Conservation (phyloP, 2,797 vertebrate genomes). For the Botia kubotai region DNA sequence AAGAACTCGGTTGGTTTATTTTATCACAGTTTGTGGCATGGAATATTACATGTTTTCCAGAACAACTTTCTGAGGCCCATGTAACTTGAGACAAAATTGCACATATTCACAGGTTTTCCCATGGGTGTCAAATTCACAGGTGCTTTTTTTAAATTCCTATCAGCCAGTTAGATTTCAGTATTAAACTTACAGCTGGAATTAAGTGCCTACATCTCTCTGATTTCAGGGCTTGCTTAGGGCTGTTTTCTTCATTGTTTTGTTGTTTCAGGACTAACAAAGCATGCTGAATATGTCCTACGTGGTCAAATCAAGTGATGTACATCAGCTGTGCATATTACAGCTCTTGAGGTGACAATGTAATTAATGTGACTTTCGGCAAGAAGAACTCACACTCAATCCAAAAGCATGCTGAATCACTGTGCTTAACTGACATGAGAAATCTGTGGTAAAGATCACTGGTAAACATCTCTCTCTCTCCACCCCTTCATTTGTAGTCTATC, state of each 20-base stretch:
- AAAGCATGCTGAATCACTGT: background rate
- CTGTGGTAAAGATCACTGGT: slow-evolving; percentile 38
- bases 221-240: slow-evolving; percentile 5
- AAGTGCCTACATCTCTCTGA: slow-evolving; percentile 12
- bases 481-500: slow-evolving; percentile 43
- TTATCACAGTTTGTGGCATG: background rate
- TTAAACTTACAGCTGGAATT: slow-evolving; percentile 10
- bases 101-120: background rate
- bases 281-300: background rate
- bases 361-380: slow-evolving; percentile 6
- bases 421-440: slow-evolving; percentile 40
- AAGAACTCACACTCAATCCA: slow-evolving; percentile 18
- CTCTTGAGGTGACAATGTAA: slow-evolving; percentile 4
- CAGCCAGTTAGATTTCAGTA: slow-evolving; percentile 19
- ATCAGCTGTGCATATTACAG: slow-evolving; percentile 34
- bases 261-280: slow-evolving; percentile 12
- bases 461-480: slow-evolving; percentile 21
- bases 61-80: background rate
- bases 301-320: background rate
- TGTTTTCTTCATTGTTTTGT: background rate
- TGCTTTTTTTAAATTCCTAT: no score
- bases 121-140: background rate
- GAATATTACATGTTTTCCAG: background rate
- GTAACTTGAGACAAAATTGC: no score
- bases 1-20: background rate